Evolutionary conservation across 2,888 invertebrate species (phyloP).

Genomic region (Epinotia nisella): DNA sequence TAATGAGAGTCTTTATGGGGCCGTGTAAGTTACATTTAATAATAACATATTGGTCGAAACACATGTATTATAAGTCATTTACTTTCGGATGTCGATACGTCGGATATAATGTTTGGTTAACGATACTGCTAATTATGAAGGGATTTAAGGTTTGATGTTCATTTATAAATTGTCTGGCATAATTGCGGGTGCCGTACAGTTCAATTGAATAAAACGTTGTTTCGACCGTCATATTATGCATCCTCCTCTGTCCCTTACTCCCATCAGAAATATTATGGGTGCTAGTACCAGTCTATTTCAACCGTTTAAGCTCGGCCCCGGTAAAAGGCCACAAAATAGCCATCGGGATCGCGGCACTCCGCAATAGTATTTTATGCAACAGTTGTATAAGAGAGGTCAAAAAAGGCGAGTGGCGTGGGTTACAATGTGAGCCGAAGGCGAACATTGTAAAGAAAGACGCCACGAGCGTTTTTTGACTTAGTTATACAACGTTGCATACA

Average conservation of each 20-base stretch:
- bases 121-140: slow-evolving; percentile 26
- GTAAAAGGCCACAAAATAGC: too few species aligned
- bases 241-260: background rate
- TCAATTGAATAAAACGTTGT: slow-evolving; percentile 9
- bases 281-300: too few species aligned
- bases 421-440: too few species aligned
- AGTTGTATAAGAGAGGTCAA: too few species aligned
- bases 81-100: slow-evolving; percentile 34
- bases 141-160: slow-evolving; percentile 24
- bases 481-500: too few species aligned
- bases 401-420: too few species aligned
- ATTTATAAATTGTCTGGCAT: slow-evolving; percentile 25
- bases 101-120: slow-evolving; percentile 34
- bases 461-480: too few species aligned
- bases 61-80: slow-evolving; percentile 29
- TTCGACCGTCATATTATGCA: background rate
- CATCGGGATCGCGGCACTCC: too few species aligned
- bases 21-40: slow-evolving; percentile 38
- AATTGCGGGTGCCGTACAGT: slow-evolving; percentile 6
- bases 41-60: slow-evolving; percentile 33
- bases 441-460: too few species aligned
- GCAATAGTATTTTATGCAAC: too few species aligned
- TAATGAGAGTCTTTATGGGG: slow-evolving; percentile 54
- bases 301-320: too few species aligned
- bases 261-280: background rate